Evolutionary conservation across 2,888 invertebrate species (phyloP).

Genomic region (Drosophila setosimentum): DNA sequence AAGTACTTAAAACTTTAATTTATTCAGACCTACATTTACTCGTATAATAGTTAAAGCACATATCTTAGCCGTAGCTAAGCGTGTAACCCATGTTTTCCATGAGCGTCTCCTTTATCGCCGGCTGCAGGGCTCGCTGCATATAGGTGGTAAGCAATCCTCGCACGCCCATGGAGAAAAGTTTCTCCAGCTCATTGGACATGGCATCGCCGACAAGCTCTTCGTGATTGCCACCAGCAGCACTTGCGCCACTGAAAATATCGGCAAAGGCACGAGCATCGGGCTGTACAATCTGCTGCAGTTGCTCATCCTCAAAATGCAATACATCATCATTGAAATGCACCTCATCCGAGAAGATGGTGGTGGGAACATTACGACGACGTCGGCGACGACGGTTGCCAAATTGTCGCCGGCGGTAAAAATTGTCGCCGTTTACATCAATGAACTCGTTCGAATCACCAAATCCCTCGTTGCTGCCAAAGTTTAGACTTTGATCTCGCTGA

Average conservation of each 20-base stretch:
- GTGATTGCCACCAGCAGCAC: constrained; percentile 63
- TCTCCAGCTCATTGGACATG: constrained; percentile 92
- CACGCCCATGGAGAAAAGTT: constrained; percentile 93
- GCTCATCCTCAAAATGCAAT: constrained; percentile 77
- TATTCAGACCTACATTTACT: constrained; percentile 34
- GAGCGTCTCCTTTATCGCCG: constrained; percentile 93
- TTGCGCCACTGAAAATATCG: constrained; percentile 71
- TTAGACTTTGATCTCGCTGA: constrained; percentile 60
- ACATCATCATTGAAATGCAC: constrained; percentile 82
- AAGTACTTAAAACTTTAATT: constrained; percentile 52
- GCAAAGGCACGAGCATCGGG: constrained; percentile 84
- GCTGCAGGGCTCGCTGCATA: constrained; percentile 93
- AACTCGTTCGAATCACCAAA: constrained; percentile 54
- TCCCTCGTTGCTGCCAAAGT: constrained; percentile 56
- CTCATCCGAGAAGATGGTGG: constrained; percentile 56
- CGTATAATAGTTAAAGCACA: constrained; percentile 15
- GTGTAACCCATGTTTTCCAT: constrained; percentile 96
- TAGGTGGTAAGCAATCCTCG: constrained; percentile 92
- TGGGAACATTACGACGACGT: constrained; percentile 42
- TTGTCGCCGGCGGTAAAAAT: constrained; percentile 69
- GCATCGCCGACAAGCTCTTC: constrained; percentile 87
- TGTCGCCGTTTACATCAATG: constrained; percentile 62
- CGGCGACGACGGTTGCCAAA: constrained; percentile 63
- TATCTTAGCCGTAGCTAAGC: constrained; percentile 90
- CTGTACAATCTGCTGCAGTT: constrained; percentile 78